Evolutionary conservation across 2,888 invertebrate species (phyloP).

Genomic region (Dexiosoma caninum): DNA sequence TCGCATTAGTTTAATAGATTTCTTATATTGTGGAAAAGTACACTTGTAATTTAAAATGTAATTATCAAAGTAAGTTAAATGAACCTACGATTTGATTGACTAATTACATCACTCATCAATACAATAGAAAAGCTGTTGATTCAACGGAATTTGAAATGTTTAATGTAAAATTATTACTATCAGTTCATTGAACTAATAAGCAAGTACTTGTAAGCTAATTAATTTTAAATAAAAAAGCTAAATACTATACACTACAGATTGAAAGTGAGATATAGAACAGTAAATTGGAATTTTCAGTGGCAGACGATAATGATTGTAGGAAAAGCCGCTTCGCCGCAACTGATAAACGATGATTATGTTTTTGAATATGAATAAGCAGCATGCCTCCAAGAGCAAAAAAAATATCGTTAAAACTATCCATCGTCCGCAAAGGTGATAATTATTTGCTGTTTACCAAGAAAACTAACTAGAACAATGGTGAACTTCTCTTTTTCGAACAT

Average conservation of each 20-base stretch:
- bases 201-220: background rate
- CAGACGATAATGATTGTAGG: too few relatives aligned
- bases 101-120: background rate
- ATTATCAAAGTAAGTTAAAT: background rate
- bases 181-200: conserved; percentile 18
- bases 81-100: background rate
- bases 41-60: background rate
- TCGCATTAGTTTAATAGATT: background rate
- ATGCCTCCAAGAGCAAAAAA: too few relatives aligned
- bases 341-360: too few relatives aligned
- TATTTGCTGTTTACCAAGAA: too few relatives aligned
- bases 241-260: background rate
- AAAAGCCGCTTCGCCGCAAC: too few relatives aligned
- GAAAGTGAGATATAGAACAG: background rate
- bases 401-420: too few relatives aligned
- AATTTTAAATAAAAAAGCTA: background rate
- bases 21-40: background rate
- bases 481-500: too few relatives aligned
- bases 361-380: too few relatives aligned
- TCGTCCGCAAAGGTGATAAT: too few relatives aligned
- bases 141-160: conserved; percentile 12
- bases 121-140: background rate
- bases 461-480: too few relatives aligned
- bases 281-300: background rate
- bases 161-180: background rate